Percentiles rank a stretch among this genome's conserved stretches.
These are phyloP conservation scores for Anguilla pacifica DNA, from an alignment of 2,797 vertebrate species.

Conservation along the genomic window DNA sequence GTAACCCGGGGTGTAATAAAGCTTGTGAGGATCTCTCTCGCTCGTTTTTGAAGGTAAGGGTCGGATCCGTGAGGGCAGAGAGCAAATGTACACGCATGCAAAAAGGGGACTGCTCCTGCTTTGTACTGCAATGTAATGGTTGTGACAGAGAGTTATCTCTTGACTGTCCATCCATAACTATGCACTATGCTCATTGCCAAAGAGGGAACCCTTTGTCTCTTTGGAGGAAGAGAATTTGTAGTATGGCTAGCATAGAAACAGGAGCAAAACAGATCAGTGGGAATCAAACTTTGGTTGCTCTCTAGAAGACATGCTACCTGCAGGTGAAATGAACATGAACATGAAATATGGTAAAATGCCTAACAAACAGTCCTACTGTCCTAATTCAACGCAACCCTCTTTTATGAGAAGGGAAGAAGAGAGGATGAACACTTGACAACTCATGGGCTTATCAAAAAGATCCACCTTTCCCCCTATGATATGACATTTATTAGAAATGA, in stretches of 20 bases:
- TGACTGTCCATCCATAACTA: background rate
- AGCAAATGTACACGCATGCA: conserved; percentile 35
- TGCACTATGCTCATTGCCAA: background rate
- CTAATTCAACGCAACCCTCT: background rate
- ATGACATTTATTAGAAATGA: background rate
- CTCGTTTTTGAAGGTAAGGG: conserved; percentile 35
- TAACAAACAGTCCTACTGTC: background rate
- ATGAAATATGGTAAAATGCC: background rate
- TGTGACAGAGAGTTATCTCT: background rate
- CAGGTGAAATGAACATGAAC: background rate
- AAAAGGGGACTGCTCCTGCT: background rate
- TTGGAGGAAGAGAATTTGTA: background rate
- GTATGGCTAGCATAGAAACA: background rate
- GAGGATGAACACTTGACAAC: background rate
- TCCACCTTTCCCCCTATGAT: background rate
- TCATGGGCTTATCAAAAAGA: background rate
- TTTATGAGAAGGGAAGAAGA: background rate
- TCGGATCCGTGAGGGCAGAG: conserved; percentile 1
- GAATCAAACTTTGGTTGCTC: background rate
- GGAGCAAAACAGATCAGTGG: background rate
- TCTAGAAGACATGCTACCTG: background rate
- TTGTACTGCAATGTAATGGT: background rate
- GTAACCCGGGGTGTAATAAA: conserved; percentile 53
- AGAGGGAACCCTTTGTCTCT: background rate
- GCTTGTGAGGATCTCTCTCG: conserved; percentile 47